Percentiles rank a stretch among this genome's conserved stretches.
phyloP scores from a whole-genome alignment of 2,113 vertebrate species.

The Pteronura brasiliensis region DNA sequence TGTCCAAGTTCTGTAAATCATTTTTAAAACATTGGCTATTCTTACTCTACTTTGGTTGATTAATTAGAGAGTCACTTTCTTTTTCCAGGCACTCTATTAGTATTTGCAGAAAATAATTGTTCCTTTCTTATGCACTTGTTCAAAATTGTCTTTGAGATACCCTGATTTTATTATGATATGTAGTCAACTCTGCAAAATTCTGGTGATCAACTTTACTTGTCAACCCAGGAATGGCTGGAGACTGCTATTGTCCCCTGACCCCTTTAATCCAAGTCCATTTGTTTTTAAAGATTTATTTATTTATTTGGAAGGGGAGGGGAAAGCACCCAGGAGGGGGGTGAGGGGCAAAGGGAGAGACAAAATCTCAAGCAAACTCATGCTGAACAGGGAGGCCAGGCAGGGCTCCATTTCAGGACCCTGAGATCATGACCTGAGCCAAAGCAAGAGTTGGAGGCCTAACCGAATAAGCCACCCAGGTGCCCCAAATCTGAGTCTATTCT shows the following conservation, averaged over 20 bases:
- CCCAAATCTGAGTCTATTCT: not conserved
- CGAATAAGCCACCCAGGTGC: not conserved
- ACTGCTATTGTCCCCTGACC: not conserved
- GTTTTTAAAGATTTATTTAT: not conserved
- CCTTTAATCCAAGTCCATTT: not conserved
- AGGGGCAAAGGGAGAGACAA: not conserved
- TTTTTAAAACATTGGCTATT: not conserved
- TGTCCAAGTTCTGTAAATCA: not conserved
- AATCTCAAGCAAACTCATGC: not conserved
- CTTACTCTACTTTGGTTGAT: not conserved
- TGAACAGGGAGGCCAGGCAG: not conserved
- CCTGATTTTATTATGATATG: not conserved
- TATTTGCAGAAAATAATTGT: not conserved
- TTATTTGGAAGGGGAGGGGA: not conserved
- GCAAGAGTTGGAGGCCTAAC: not conserved
- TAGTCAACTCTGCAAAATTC: not conserved
- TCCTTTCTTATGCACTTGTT: not conserved
- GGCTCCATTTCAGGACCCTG: not conserved
- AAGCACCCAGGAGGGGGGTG: not conserved
- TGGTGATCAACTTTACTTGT: not conserved
- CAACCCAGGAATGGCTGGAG: not conserved
- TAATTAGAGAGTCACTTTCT: not conserved
- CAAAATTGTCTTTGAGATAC: not conserved
- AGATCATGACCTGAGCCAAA: not conserved
- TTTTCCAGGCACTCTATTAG: not conserved